Base-by-base conservation (phyloP, 1,140 invertebrate genomes). In the Rhyacophila brunnea region DNA sequence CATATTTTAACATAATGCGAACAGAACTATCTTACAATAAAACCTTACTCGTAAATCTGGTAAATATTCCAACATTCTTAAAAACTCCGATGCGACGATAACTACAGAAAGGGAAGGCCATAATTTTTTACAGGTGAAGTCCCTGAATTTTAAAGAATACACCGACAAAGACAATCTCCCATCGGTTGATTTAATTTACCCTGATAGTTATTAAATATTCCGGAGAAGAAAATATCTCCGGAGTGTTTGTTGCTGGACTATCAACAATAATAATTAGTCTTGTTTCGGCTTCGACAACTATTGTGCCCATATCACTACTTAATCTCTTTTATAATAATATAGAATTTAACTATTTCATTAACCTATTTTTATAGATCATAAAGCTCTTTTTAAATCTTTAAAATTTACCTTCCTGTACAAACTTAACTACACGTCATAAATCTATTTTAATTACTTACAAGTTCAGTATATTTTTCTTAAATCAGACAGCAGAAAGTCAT, bases 401-500 rank as follows among this genome's bases (percentile, higher is more conserved):
- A 57, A 52, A 48, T 51, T 54, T 58, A 53, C 60, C 46, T 64
- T 57, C 44, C 51, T 63, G 61, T 63, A 63, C 61, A 63, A 63
- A 63, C 50, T 54, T 55, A 63, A 28, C 40, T 28, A 59, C 43
- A 51, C 23, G 23, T 59, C 44, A 32, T 58, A 36, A 48, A 58
- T 20, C 51, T 46, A 58, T 28, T 40, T 62, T 46, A 58, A 17
- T 40, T 62, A 62, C 57, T 34, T 60, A 64, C 62, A 64, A 18
- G 44, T 50, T 60, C 57, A 56, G 60, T 52, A 56, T 60, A 57
- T 58, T 64, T 60, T 64, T 51, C 52, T 52, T 49, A 56, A 48
- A 54, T 48, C 52, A 47, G 57, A 64, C 57, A 60, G 46, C 52
- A 59, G 48, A 58, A 56, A 59, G 53, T 74, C 72, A 76, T 77